A percentile compares a stretch with the other conserved stretches of the same genome.
Evolutionary conservation across 2,797 vertebrate genomes (phyloP).

Genomic region (Chaetophractus vellerosus): DNA sequence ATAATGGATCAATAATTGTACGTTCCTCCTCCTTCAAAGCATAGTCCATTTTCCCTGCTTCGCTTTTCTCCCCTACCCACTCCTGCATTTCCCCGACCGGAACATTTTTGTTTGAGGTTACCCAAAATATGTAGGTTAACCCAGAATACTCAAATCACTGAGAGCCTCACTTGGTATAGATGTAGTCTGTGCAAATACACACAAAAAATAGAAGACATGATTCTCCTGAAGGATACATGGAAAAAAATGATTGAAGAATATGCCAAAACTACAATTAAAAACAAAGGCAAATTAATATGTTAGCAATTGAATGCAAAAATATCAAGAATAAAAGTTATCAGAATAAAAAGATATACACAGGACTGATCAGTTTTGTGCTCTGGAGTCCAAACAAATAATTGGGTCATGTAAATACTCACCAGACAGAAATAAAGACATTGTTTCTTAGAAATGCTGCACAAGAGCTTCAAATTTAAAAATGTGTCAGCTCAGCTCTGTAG

Average conservation of each 20-base stretch:
- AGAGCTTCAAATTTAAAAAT: not conserved
- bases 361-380: not conserved
- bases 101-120: not conserved
- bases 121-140: not conserved
- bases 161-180: not conserved
- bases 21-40: not conserved
- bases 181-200: not conserved
- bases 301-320: not conserved
- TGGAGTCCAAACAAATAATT: not conserved
- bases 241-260: fast-evolving
- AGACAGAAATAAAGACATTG: not conserved
- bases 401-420: not conserved
- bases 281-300: not conserved
- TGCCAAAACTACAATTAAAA: fast-evolving
- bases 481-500: not conserved
- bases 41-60: too few species aligned
- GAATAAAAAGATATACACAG: not conserved
- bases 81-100: too few species aligned
- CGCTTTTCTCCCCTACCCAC: not conserved
- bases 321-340: not conserved
- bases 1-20: fast-evolving
- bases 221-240: fast-evolving
- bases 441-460: not conserved
- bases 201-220: not conserved
- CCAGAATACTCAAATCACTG: fast-evolving